Conservation (phyloP, 2,113 vertebrate genomes). For the Plestiodon gilberti region DNA sequence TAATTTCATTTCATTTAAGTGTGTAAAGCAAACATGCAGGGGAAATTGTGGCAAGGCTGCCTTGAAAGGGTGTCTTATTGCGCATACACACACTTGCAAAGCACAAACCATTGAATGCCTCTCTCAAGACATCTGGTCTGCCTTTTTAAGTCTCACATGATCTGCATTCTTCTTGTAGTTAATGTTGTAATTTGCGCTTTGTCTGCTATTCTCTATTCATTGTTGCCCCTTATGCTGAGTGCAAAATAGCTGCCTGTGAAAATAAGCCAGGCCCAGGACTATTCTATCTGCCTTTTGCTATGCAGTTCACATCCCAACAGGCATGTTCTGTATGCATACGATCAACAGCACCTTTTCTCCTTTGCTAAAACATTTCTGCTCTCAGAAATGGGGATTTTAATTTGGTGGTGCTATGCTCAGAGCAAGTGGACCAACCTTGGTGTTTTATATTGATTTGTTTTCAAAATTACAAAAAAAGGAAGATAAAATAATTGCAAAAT, state of each 20-base stretch:
- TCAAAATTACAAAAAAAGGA: not conserved
- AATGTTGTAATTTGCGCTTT: constrained; percentile 30
- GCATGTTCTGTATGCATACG: not conserved
- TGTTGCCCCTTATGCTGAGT: constrained; percentile 28
- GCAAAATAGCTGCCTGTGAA: constrained; percentile 50
- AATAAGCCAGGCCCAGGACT: not conserved
- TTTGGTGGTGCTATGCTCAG: not conserved
- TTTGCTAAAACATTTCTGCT: not conserved
- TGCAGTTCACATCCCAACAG: constrained; percentile 14
- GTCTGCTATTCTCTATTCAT: constrained; percentile 31
- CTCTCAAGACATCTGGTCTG: constrained; percentile 63
- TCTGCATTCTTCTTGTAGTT: constrained; percentile 28
- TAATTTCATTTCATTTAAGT: not conserved
- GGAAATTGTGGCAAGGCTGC: constrained; percentile 28
- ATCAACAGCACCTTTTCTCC: constrained; percentile 15
- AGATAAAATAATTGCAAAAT: not conserved
- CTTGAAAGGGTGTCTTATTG: constrained; percentile 39
- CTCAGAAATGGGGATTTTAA: not conserved
- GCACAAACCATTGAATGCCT: not conserved
- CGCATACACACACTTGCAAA: not conserved
- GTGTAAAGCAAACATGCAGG: constrained; percentile 45
- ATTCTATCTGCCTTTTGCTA: constrained; percentile 33
- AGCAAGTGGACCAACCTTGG: not conserved
- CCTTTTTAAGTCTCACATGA: constrained; percentile 53
- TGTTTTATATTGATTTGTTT: not conserved